A percentile compares a stretch with the other conserved stretches of the same genome.
Conservation (phyloP, 2,797 vertebrate genomes). For the Sebastes iracundus region DNA sequence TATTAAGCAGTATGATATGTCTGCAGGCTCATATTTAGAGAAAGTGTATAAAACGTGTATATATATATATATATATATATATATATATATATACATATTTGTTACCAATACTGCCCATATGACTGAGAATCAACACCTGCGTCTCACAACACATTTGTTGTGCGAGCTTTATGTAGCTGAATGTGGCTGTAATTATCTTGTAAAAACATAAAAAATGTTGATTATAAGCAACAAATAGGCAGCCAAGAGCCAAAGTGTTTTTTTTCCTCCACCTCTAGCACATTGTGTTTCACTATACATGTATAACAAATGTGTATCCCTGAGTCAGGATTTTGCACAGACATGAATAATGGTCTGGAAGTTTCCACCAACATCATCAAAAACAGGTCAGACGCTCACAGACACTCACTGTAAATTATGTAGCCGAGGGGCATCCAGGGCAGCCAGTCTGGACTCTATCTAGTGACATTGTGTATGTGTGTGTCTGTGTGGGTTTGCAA, state of each 20-base stretch:
- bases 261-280: not conserved
- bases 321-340: constrained; percentile 46
- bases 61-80: too few species aligned
- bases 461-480: constrained; percentile 13
- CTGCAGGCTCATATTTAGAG: constrained; percentile 74
- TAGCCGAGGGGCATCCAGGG: constrained; percentile 37
- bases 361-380: constrained; percentile 58
- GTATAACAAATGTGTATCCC: constrained; percentile 9
- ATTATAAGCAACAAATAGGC: constrained; percentile 17
- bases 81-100: too few species aligned
- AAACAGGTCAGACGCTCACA: constrained; percentile 49
- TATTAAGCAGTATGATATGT: constrained; percentile 75
- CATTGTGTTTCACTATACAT: constrained; percentile 12
- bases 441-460: constrained; percentile 49
- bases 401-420: constrained; percentile 52
- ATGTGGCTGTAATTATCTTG: not conserved
- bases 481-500: not conserved
- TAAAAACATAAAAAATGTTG: not conserved
- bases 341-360: constrained; percentile 49
- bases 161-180: not conserved
- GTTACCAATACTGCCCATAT: too few species aligned
- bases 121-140: not conserved
- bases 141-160: not conserved
- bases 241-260: not conserved
- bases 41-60: constrained; percentile 64